Conservation (phyloP, 2,113 vertebrate genomes). For the Strix uralensis region DNA sequence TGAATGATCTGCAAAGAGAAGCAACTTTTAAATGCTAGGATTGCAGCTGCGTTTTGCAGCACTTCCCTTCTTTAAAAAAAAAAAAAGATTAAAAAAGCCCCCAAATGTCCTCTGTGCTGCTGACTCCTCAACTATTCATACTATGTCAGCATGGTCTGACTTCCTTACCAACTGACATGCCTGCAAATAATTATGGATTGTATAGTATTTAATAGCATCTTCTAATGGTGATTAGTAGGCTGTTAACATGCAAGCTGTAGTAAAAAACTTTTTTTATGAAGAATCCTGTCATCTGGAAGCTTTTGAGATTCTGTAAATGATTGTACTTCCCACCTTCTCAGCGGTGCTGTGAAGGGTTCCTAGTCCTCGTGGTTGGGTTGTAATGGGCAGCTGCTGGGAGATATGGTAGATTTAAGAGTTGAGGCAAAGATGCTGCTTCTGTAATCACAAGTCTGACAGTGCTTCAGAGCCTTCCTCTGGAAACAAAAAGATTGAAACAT, state of each 20-base stretch:
- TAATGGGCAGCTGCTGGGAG: neutral
- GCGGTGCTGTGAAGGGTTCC: neutral
- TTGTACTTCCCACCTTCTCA: neutral
- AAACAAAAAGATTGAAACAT: neutral
- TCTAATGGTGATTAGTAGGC: neutral
- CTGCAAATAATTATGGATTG: neutral
- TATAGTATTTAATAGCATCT: neutral
- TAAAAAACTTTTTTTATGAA: neutral
- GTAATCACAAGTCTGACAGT: neutral
- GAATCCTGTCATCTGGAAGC: neutral
- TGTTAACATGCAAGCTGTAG: neutral
- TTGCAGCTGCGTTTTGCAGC: neutral
- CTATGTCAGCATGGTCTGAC: neutral
- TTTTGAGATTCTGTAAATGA: neutral
- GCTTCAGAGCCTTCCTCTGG: neutral
- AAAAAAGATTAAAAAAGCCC: neutral
- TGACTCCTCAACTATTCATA: neutral
- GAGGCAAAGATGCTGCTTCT: neutral
- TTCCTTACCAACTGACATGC: neutral
- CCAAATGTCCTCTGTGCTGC: neutral
- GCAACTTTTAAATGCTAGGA: neutral
- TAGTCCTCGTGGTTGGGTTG: neutral
- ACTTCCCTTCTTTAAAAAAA: neutral
- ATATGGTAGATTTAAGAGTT: neutral
- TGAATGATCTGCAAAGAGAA: neutral